These are phyloP conservation scores for Helicoverpa armigera DNA, from an alignment of 1,140 invertebrate species.

Conservation along the genomic window DNA sequence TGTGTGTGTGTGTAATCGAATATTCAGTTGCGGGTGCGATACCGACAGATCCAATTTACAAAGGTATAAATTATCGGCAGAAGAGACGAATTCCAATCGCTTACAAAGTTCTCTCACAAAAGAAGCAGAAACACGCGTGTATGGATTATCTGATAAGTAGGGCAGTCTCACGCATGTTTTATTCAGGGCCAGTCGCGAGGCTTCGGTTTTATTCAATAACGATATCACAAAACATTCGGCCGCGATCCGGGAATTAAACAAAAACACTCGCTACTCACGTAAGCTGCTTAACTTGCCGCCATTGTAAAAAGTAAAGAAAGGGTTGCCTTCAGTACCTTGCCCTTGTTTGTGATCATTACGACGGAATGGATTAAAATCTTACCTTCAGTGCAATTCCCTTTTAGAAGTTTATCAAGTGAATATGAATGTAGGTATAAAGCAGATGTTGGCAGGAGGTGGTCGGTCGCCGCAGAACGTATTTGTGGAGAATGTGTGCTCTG, in stretches of 20 bases:
- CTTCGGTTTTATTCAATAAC: slow-evolving; percentile 33
- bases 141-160: slow-evolving; percentile 27
- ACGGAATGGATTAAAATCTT: background rate
- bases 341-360: background rate
- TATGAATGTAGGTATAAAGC: background rate
- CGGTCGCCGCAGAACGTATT: too few relatives aligned
- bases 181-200: background rate
- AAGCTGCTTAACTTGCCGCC: slow-evolving; percentile 18
- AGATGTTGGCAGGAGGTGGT: background rate
- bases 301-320: slow-evolving; percentile 11
- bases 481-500: too few relatives aligned
- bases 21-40: background rate
- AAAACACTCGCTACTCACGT: slow-evolving; percentile 10
- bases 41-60: background rate
- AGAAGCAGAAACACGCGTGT: slow-evolving; percentile 8
- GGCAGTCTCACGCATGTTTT: slow-evolving; percentile 8
- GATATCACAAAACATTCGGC: slow-evolving; percentile 34
- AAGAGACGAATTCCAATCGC: background rate
- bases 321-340: background rate
- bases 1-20: background rate
- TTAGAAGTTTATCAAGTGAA: too few relatives aligned
- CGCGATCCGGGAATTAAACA: slow-evolving; percentile 23
- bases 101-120: slow-evolving; percentile 1
- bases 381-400: background rate
- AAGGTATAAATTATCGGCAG: slow-evolving; percentile 16